Base-by-base conservation (phyloP, 2,888 invertebrate species). In the Aproaerema taeniolella region DNA sequence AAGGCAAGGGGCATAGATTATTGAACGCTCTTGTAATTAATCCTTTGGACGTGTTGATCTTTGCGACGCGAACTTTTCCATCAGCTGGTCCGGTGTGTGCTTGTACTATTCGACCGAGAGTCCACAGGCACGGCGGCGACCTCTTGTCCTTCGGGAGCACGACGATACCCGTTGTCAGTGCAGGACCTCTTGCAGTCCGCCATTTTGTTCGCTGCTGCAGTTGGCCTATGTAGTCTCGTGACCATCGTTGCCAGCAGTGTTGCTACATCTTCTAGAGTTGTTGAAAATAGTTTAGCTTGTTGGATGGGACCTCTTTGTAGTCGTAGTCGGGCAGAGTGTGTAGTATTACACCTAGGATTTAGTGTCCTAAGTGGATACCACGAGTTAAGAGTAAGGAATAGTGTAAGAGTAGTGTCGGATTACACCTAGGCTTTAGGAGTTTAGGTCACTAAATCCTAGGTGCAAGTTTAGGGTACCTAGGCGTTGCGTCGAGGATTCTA, bases 51-150 rank as follows among this genome's bases (percentile, higher is more conserved):
- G 35, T 35, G 10, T 26, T 15, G 15, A 35, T 35, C 10, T 8
- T 17, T 3, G 30, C 41, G 20, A 42, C 38, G 5, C 37, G 29
- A 20, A 12, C 39, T 45, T 43, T 47, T 45, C 56, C 50, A 31
- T 39, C 37, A 38, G 34, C 17, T n/a, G n/a, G n/a, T 31, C 42
- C 45, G 40, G 24, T 32, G 38, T 42, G 31, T 20, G 16, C 43
- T 35, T 9, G 30, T 15, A 15, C 11, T 17, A 35, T 29, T 16
- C 34, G 15, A 24, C 25, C 28, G 17, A 31, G 38, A 2, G 14
- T 30, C 34, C 29, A 33, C n/a, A 12, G 41, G 31, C 39, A 35
- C 20, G 43, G 33, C 48, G 54, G 53, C 49, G 53, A 60, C 61
- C 58, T 58, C 4, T 36, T 6, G 4, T 36, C 36, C 8, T 16